Evolutionary conservation across 2,888 invertebrate species (phyloP).

Genomic region (Trachelus tabidus): DNA sequence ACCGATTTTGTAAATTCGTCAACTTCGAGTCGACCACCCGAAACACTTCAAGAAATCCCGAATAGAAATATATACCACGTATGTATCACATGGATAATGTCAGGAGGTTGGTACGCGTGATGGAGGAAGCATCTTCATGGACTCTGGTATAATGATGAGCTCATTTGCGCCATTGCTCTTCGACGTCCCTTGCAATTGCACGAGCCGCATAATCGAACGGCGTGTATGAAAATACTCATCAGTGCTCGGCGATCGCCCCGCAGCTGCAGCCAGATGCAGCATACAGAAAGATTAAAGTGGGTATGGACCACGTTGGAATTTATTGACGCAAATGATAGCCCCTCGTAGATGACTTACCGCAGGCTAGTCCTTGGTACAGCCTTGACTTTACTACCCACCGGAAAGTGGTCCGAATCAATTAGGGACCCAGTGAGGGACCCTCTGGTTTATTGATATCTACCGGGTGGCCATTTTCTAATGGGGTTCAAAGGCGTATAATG

Average conservation of each 20-base stretch:
- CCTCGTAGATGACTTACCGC: not conserved
- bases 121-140: not conserved
- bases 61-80: not conserved
- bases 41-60: not conserved
- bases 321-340: not conserved
- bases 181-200: constrained; percentile 1
- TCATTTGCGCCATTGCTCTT: not conserved
- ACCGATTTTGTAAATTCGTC: not conserved
- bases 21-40: not conserved
- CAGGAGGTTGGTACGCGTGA: not conserved
- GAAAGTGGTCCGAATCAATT: not conserved
- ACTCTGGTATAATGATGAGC: not conserved
- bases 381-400: not conserved
- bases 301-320: not conserved
- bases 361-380: not conserved
- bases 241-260: not conserved
- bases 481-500: not conserved
- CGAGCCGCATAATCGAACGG: not conserved
- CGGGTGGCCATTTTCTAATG: not conserved
- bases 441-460: not conserved
- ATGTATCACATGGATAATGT: not conserved
- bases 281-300: not conserved
- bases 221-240: not conserved
- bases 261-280: not conserved
- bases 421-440: not conserved